Base-by-base conservation (phyloP, 2,888 invertebrate genomes). In the Drosophila nr. perissopoda region DNA sequence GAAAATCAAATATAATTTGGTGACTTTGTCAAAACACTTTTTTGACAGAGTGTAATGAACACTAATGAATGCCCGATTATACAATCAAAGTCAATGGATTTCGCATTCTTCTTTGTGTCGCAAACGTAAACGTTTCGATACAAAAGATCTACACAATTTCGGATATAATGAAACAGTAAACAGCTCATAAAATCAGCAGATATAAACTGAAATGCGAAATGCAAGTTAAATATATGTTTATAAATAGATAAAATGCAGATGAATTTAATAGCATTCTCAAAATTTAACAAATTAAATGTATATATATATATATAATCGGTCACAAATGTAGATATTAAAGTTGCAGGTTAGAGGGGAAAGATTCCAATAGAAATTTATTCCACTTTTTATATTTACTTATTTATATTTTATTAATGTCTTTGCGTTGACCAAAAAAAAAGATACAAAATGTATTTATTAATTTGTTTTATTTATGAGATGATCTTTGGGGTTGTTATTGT, bases 401-500 rank as follows among this genome's bases (percentile, higher is more conserved):
- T 18, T 8, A 4, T 38, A 38, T 18, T 18, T 13, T 34, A 34
- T 34, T 34, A 34, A 34, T 11, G 3, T 33, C 11, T 33, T 3
- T 33, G 8, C 10, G 33, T 33, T 33, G 33, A 21, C 16, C 4
- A 18, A 25, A 6, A 46, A 46, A 18, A 7, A 18, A 38, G 16
- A 7, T 16, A 25, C 46, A 46, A 25, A 16, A 46, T 4, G 2
- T 51, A 62, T 7, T 21, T 46, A 21, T 11, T 21, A 5, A 11
- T 6, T 21, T 42, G 13, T 42, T 42, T 21, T 13, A 21, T 21
- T 13, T 7, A 42, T 13, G 1, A 4, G 21, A 36, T 27, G 59
- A 63, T 72, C 66, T 79, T 58, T 46, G 46, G 79, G 72, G 68
- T 68, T 68, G 75, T 68, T 71, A 63, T 76, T 76, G 78, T 72